These are phyloP conservation scores for Teinopalpus imperialis DNA, from an alignment of 2,888 invertebrate species.

Conservation along the genomic window DNA sequence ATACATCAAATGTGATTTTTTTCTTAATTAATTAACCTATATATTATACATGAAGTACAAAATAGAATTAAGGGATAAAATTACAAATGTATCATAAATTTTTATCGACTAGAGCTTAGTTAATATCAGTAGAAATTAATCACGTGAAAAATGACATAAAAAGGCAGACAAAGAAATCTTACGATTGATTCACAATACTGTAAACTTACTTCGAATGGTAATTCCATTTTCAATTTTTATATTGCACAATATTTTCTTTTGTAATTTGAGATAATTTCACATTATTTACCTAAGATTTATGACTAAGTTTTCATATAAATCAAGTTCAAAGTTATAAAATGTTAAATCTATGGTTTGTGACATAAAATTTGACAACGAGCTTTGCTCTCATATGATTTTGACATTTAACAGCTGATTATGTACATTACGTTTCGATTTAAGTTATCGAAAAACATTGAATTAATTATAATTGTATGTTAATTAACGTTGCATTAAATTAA, in stretches of 20 bases:
- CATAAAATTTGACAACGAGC: slow-evolving; percentile 12
- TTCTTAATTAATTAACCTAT: no score
- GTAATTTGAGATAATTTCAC: neutral
- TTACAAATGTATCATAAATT: no score
- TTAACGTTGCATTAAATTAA: no score
- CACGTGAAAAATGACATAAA: slow-evolving; percentile 66
- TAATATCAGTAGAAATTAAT: slow-evolving; percentile 30
- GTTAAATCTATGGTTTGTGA: slow-evolving; percentile 4
- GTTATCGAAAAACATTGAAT: neutral
- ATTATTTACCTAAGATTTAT: slow-evolving; percentile 5
- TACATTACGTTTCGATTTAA: slow-evolving; percentile 16
- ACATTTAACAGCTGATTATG: slow-evolving; percentile 19
- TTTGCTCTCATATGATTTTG: slow-evolving; percentile 16
- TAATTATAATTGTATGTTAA: no score
- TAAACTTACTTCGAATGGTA: slow-evolving; percentile 63
- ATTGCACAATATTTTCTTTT: neutral
- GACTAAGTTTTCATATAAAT: slow-evolving; percentile 4
- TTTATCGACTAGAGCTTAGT: neutral
- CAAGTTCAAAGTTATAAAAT: slow-evolving; percentile 9
- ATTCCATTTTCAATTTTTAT: slow-evolving; percentile 47
- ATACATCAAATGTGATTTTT: no score
- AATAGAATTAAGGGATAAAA: no score
- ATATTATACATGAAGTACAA: no score
- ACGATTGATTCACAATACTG: slow-evolving; percentile 22
- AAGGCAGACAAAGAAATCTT: slow-evolving; percentile 53